Evolutionary conservation across 2,888 invertebrate genomes (phyloP), one percentile per base, ranked within the genome.

Genomic region (Suillia variegata): DNA sequence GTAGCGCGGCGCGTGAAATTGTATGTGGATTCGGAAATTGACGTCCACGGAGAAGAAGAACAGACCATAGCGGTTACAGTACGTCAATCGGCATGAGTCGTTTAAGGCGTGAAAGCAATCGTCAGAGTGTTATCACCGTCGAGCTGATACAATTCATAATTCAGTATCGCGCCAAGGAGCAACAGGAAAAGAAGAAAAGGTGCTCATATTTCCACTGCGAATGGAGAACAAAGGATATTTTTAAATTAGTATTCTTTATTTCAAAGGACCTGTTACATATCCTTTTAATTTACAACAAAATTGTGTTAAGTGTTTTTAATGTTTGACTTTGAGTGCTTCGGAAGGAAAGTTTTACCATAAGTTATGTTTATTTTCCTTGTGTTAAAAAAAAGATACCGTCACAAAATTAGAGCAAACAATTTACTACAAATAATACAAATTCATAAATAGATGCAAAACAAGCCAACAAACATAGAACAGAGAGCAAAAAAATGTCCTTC

Each of bases 111-210:
- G 73, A 77, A 66, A 76, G 74, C 63, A 76, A 76, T 61, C 70
- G 74, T 57, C 76, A 80, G 69, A 80, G 80, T 71, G 69, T 81
- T 65, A 81, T 81, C 67, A 80, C 80, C 58, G 77, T 81, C 52
- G 81, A 81, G 60, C 72, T 81, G 53, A 78, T 81, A 68, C 81
- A 81, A 74, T 81, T 81, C 66, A 81, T 81, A 71, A 81, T 81
- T 71, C 78, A 81, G 73, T 80, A 76, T 69, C 78, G 81, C 62
- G 80, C 80, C 63, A 67, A 74, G 76, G 77, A 80, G 72, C 74
- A 74, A 61, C 74, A 76, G 71, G 77, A 78, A 58, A 75, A 74
- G 68, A 78, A 77, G 70, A 80, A 79, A 77, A 80, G 80, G 80
- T 80, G 75, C 69, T 73, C 59, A 31, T 31, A 31, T 31, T 31